A percentile compares a stretch with the other conserved stretches of the same genome.
Conservation (phyloP, 2,888 invertebrate species). For the Calameuta filiformis region DNA sequence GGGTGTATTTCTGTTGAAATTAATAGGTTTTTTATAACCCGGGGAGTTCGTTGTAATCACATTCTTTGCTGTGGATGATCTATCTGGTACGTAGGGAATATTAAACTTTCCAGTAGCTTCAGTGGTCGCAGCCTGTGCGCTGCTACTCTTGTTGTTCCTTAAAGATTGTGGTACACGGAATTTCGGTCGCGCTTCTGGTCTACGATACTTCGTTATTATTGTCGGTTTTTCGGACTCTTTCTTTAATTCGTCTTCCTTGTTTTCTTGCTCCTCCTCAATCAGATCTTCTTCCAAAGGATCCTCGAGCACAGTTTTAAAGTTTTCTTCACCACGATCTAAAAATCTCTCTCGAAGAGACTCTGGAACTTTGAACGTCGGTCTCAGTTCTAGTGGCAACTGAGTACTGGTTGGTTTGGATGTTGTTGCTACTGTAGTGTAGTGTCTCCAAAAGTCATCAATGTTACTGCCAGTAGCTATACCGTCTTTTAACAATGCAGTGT, state of each 20-base stretch:
- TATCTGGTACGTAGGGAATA: not conserved
- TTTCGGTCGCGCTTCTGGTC: slow-evolving; percentile 29
- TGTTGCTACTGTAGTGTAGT: slow-evolving; percentile 31
- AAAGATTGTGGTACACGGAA: slow-evolving; percentile 35
- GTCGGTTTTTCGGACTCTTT: not conserved
- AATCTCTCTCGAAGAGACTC: not conserved
- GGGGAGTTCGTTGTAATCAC: slow-evolving; percentile 22
- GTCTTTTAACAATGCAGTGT: not conserved
- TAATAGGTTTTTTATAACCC: not conserved
- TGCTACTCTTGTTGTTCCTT: slow-evolving; percentile 14
- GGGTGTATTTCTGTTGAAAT: not conserved
- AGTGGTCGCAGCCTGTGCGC: not conserved
- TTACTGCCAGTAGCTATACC: not conserved
- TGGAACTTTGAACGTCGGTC: slow-evolving; percentile 12
- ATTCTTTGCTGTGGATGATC: slow-evolving; percentile 39
- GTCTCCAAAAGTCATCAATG: slow-evolving; percentile 42
- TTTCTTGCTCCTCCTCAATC: not conserved
- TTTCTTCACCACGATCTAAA: not conserved
- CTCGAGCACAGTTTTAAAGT: not conserved
- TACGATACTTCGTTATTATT: slow-evolving; percentile 13
- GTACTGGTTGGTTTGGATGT: slow-evolving; percentile 15
- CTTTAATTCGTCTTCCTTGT: not conserved
- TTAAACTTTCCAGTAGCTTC: not conserved
- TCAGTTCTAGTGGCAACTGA: slow-evolving; percentile 2
- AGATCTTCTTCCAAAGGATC: not conserved